Percentiles rank a stretch among this genome's conserved stretches.
Conservation (phyloP, 2,888 invertebrate genomes). For the Ametastegia equiseti region DNA sequence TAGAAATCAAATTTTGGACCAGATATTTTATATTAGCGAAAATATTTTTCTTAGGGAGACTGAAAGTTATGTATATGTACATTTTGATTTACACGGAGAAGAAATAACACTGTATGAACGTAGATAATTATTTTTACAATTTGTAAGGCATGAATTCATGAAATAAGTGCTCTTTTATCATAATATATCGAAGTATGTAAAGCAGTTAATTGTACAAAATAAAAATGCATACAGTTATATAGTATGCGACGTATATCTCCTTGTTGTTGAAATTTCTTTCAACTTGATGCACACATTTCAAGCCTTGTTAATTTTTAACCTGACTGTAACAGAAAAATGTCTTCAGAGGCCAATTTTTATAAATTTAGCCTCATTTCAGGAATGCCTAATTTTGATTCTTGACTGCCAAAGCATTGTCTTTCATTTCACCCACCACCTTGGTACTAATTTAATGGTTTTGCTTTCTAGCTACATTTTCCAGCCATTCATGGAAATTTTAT, state of each 20-base stretch:
- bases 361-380: too few species aligned
- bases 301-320: too few species aligned
- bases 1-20: neutral
- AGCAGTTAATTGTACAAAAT: conserved; percentile 32
- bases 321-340: too few species aligned
- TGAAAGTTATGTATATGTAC: conserved; percentile 19
- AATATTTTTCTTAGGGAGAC: conserved; percentile 12
- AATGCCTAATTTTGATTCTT: too few species aligned
- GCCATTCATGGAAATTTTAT: neutral
- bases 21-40: neutral
- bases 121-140: conserved; percentile 33
- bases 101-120: neutral
- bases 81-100: neutral
- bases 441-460: too few species aligned
- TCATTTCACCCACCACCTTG: too few species aligned
- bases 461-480: neutral
- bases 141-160: neutral
- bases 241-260: neutral
- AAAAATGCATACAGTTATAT: conserved; percentile 37
- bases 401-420: too few species aligned
- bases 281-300: neutral
- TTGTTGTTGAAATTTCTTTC: neutral
- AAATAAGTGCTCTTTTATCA: neutral
- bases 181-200: neutral
- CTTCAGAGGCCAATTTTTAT: too few species aligned